These are phyloP conservation scores for Plebejus argus DNA, from an alignment of 2,888 invertebrate genomes.

Conservation along the genomic window DNA sequence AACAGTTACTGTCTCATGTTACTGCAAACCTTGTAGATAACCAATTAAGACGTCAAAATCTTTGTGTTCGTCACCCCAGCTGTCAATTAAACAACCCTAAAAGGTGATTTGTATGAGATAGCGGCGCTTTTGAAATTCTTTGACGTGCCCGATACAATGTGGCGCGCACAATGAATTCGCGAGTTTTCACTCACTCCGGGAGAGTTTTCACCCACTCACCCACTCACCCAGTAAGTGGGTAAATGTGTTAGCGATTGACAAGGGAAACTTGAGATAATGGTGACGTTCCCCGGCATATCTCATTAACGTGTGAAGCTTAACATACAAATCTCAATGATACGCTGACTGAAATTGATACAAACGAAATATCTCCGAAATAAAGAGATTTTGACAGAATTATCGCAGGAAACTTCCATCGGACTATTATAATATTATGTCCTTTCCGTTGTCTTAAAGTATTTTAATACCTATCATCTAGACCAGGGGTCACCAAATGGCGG, in stretches of 20 bases:
- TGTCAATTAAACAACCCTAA: constrained; percentile 68
- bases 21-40: not conserved
- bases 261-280: constrained; percentile 67
- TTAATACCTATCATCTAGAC: too few species aligned
- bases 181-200: constrained; percentile 57
- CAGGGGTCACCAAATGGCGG: too few species aligned
- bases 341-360: not conserved
- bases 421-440: too few species aligned
- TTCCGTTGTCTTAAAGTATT: too few species aligned
- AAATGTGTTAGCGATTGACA: constrained; percentile 77
- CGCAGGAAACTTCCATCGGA: too few species aligned
- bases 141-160: constrained; percentile 74
- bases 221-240: constrained; percentile 75
- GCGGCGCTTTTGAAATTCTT: constrained; percentile 77
- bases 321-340: not conserved
- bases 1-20: not conserved
- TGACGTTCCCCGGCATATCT: constrained; percentile 51
- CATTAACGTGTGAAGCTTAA: constrained; percentile 24
- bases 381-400: too few species aligned
- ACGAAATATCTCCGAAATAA: not conserved
- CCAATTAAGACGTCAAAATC: constrained; percentile 1
- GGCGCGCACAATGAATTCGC: constrained; percentile 70
- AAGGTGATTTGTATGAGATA: constrained; percentile 76
- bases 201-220: constrained; percentile 55
- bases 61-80: constrained; percentile 34